phyloP scores from a whole-genome alignment of 1,140 invertebrate species.

The Onthophagus taurus region DNA sequence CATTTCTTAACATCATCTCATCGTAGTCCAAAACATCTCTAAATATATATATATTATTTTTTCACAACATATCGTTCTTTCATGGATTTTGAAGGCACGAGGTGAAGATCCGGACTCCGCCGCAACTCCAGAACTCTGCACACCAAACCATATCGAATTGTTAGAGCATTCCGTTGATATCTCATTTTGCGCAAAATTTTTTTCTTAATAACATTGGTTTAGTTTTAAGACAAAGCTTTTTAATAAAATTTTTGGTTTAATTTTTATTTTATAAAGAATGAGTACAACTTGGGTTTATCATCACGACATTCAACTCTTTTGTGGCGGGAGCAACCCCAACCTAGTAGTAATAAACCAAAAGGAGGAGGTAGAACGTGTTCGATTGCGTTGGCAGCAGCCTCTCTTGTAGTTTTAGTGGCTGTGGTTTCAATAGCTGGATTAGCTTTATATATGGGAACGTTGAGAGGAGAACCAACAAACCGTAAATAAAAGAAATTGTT shows the following conservation, averaged over 20 bases:
- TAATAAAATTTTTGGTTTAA: neutral
- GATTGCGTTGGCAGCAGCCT: conserved; percentile 54
- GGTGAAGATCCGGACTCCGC: neutral
- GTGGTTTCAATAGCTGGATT: conserved; percentile 64
- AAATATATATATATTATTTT: too few species aligned
- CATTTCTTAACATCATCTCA: too few species aligned
- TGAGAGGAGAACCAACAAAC: conserved; percentile 43
- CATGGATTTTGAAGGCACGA: too few species aligned
- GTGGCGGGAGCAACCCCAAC: conserved; percentile 25
- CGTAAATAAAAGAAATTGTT: conserved; percentile 35
- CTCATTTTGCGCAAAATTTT: neutral
- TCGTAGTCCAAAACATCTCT: too few species aligned
- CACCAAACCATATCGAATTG: neutral
- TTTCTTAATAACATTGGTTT: neutral
- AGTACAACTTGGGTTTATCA: conserved; percentile 26
- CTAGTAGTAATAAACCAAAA: conserved; percentile 24
- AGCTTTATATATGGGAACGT: conserved; percentile 65
- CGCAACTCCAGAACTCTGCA: neutral
- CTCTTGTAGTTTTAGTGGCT: conserved; percentile 57
- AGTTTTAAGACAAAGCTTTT: neutral
- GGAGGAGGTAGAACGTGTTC: conserved; percentile 48
- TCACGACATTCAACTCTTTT: conserved; percentile 24
- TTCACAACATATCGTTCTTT: too few species aligned
- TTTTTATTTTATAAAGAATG: conserved; percentile 24
- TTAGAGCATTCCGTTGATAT: neutral